Conservation (phyloP, 2,113 vertebrate species). For the Scortum barcoo region DNA sequence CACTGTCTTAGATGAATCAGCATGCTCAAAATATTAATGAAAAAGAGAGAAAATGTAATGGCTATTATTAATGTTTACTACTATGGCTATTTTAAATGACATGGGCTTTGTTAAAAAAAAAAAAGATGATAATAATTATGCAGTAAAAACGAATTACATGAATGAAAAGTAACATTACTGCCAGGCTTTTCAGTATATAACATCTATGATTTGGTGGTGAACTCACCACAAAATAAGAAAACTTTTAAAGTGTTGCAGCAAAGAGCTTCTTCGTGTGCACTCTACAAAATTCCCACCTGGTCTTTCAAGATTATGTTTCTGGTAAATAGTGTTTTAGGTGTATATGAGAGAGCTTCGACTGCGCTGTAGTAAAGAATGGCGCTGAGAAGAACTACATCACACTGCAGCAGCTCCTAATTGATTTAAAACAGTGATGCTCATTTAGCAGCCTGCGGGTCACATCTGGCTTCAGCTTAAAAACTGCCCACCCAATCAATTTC, state of each 20-base stretch:
- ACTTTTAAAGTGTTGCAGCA: not conserved
- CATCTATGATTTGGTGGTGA: not conserved
- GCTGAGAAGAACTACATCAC: not conserved
- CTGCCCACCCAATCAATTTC: constrained; percentile 35
- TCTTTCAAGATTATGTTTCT: not conserved
- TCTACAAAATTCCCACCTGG: not conserved
- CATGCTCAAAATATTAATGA: not conserved
- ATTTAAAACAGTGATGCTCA: constrained; percentile 35
- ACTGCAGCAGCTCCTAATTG: constrained; percentile 9
- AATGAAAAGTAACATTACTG: not conserved
- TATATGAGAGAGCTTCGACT: not conserved
- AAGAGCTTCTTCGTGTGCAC: not conserved
- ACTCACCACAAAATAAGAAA: not conserved
- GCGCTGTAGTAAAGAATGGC: not conserved
- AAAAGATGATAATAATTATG: too few species aligned
- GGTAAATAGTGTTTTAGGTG: not conserved
- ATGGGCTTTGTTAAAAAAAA: not conserved
- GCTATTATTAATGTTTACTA: not conserved
- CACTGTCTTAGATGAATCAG: not conserved
- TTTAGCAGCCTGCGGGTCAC: constrained; percentile 39
- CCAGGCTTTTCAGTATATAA: not conserved
- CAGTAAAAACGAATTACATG: not conserved
- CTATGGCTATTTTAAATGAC: not conserved
- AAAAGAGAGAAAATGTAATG: not conserved
- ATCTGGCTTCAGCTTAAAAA: constrained; percentile 52